Percentiles rank a stretch among this genome's conserved stretches.
phyloP scores from a whole-genome alignment of 2,797 vertebrate genomes.

The Neosilurus hyrtlii region DNA sequence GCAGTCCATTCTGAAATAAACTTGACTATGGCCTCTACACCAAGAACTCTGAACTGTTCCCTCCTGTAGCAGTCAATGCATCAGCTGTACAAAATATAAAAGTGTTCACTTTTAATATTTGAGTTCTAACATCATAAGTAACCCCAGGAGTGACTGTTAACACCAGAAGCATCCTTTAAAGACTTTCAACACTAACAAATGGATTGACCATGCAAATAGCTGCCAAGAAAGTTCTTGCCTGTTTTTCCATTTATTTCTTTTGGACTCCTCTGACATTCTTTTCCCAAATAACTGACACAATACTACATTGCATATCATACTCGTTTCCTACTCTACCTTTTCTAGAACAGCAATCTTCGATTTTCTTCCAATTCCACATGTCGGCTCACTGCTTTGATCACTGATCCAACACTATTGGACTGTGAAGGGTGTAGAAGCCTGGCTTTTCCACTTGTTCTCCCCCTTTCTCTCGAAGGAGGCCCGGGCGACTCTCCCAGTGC shows the following conservation, averaged over 20 bases:
- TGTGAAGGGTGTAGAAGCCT: slow-evolving; percentile 48
- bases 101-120: not conserved
- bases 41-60: not conserved
- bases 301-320: not conserved
- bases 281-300: not conserved
- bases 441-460: slow-evolving; percentile 10
- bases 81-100: too few relatives aligned
- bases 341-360: slow-evolving; percentile 13
- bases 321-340: slow-evolving; percentile 20
- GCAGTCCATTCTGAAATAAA: not conserved
- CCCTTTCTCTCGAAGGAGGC: slow-evolving; percentile 41
- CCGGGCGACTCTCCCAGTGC: slow-evolving; percentile 29
- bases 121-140: not conserved
- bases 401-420: slow-evolving; percentile 43
- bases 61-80: not conserved
- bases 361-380: slow-evolving; percentile 42
- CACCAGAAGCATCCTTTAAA: not conserved
- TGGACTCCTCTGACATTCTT: not conserved
- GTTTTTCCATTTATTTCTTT: slow-evolving; percentile 20
- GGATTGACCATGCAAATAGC: not conserved
- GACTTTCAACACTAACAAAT: not conserved
- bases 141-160: not conserved
- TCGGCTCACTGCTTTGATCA: slow-evolving; percentile 50
- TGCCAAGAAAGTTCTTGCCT: slow-evolving; percentile 7
- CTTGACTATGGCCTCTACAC: not conserved